These are phyloP conservation scores for Gymnoscelis rufifasciata DNA, from an alignment of 2,888 invertebrate genomes.

Conservation along the genomic window DNA sequence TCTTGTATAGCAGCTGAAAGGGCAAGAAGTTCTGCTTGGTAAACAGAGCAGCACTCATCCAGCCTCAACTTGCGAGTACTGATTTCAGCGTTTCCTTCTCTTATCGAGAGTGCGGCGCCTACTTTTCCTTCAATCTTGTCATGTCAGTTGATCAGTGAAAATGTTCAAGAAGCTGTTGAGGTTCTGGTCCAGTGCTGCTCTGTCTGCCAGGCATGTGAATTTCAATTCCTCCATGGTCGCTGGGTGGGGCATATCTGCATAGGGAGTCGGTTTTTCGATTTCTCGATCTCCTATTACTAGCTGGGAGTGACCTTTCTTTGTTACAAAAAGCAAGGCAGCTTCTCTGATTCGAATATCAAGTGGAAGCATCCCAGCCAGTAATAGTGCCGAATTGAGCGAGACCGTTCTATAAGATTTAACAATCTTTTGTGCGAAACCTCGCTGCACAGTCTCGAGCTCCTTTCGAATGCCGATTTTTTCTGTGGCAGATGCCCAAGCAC, in stretches of 20 bases:
- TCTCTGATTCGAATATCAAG: constrained; percentile 12
- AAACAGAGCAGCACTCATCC: constrained; percentile 4
- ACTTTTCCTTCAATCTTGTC: constrained; percentile 12
- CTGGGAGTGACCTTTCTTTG: background rate
- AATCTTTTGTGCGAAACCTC: background rate
- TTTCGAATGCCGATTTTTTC: background rate
- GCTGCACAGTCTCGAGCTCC: no score
- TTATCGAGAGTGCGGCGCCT: constrained; percentile 6
- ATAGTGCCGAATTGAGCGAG: no score
- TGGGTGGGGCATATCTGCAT: constrained; percentile 5
- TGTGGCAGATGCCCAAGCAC: background rate
- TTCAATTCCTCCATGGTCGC: background rate
- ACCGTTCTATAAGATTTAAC: background rate
- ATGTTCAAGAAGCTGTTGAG: background rate
- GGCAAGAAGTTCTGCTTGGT: constrained; percentile 8
- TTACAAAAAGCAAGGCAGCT: background rate
- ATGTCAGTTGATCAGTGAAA: constrained; percentile 13
- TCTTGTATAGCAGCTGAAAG: background rate
- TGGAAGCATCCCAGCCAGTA: constrained; percentile 13
- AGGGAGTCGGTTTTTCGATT: background rate
- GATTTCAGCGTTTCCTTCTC: no score
- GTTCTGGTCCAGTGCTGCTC: background rate
- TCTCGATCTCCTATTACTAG: background rate
- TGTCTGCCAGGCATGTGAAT: constrained; percentile 8
- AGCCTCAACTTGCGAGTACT: constrained; percentile 2